Evolutionary conservation across 2,888 invertebrate genomes (phyloP).

Genomic region (Amblyjoppa fuscipennis): DNA sequence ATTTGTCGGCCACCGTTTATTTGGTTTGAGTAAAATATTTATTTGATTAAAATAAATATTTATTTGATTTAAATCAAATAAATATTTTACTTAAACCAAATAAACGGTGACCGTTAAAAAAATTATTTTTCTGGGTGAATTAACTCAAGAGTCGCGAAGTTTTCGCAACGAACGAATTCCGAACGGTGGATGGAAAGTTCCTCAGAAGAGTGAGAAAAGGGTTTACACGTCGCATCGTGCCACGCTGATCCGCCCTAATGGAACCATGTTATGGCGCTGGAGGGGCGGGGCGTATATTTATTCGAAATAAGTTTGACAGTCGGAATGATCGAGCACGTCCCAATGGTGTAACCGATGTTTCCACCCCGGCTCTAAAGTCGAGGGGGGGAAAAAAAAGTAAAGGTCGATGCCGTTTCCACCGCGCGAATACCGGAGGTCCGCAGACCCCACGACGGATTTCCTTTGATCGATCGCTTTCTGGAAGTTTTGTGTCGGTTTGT

Average conservation of each 20-base stretch:
- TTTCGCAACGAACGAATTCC: neutral
- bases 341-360: constrained; percentile 57
- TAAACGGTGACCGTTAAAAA: no score
- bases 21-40: no score
- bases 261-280: constrained; percentile 15
- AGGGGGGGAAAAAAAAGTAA: neutral
- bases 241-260: neutral
- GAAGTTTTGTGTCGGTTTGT: constrained; percentile 38
- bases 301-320: constrained; percentile 65
- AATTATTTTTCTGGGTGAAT: no score
- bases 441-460: constrained; percentile 43
- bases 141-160: neutral
- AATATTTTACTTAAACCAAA: no score
- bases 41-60: no score
- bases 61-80: no score
- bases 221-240: neutral
- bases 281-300: constrained; percentile 29
- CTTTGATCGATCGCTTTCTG: constrained; percentile 58
- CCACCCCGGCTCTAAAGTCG: constrained; percentile 29
- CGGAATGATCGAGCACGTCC: constrained; percentile 60
- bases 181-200: neutral
- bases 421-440: constrained; percentile 26
- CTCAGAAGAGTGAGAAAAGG: neutral
- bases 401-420: constrained; percentile 28
- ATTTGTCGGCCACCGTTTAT: no score